phyloP scores from a whole-genome alignment of 2,113 vertebrate species.

The Halichoerus grypus region DNA sequence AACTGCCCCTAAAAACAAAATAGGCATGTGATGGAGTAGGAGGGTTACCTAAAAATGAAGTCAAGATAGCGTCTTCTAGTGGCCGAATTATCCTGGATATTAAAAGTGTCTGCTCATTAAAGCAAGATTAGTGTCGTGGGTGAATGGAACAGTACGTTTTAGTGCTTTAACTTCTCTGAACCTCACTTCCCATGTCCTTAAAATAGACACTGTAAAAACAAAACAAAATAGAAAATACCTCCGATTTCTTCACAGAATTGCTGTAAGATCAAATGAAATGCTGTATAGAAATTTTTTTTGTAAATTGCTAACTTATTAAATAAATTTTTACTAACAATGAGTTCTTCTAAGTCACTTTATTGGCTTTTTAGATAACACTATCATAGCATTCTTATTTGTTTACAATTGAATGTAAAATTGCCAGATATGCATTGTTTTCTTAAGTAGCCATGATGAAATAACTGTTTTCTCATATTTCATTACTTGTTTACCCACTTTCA shows the following conservation, averaged over 20 bases:
- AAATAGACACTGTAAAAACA: not conserved
- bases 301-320: not conserved
- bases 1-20: not conserved
- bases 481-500: not conserved
- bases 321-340: not conserved
- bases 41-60: not conserved
- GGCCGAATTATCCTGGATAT: not conserved
- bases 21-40: not conserved
- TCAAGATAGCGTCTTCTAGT: not conserved
- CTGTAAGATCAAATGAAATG: slow-evolving; percentile 19
- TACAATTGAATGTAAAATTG: not conserved
- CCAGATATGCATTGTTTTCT: not conserved
- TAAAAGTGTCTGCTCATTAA: not conserved
- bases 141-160: not conserved
- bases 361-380: not conserved
- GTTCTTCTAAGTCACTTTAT: not conserved
- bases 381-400: slow-evolving; percentile 16
- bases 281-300: not conserved
- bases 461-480: not conserved
- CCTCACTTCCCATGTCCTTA: not conserved
- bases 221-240: not conserved
- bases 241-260: not conserved
- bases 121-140: not conserved
- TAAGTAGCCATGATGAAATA: not conserved
- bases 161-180: not conserved